Evolutionary conservation across 1,140 invertebrate genomes (phyloP), one percentile per base, ranked within the genome.

Genomic region (Drosophila oshimai): DNA sequence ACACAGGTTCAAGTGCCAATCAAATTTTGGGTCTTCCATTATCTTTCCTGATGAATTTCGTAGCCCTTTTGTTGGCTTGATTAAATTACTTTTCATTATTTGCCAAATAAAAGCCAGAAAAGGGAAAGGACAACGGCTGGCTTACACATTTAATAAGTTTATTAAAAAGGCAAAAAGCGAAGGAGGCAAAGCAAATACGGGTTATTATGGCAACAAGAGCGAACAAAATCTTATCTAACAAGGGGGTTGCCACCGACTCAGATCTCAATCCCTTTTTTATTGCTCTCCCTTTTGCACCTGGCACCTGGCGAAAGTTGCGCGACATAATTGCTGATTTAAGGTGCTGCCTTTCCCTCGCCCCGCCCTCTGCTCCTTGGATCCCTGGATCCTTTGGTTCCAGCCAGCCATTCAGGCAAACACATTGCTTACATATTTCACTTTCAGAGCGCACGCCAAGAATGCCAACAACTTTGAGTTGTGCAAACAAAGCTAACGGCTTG

Each of bases 41-140:
- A 36, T 49, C 62, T 62, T 41, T 24, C 31, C 62, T 75, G 64
- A 80, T 53, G 76, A 74, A 74, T 80, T 70, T 67, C 37, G 29
- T 57, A 49, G 17, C 68, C 50, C 64, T 50, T 87, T 87, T 87
- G 81, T 87, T 81, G 79, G 68, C 83, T 88, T 87, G 81, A 87
- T 87, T 87, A 87, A 87, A 87, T 87, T 88, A 87, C 79, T 87
- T 87, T 87, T 87, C 81, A 81, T 87, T 87, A 87, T 87, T 86
- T 87, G 76, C 45, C 76, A 74, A 86, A 86, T 80, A 86, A 87
- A 75, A 81, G 67, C 28, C 26, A 20, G 15, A 20, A 45, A 33
- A 24, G 46, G 13, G 62, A 57, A 65, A 61, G 61, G 70, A 67
- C 76, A 71, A 51, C 77, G 67, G 57, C 61, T 87, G 81, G 77